Conservation (phyloP, 2,113 vertebrate species). For the Carlito syrichta region DNA sequence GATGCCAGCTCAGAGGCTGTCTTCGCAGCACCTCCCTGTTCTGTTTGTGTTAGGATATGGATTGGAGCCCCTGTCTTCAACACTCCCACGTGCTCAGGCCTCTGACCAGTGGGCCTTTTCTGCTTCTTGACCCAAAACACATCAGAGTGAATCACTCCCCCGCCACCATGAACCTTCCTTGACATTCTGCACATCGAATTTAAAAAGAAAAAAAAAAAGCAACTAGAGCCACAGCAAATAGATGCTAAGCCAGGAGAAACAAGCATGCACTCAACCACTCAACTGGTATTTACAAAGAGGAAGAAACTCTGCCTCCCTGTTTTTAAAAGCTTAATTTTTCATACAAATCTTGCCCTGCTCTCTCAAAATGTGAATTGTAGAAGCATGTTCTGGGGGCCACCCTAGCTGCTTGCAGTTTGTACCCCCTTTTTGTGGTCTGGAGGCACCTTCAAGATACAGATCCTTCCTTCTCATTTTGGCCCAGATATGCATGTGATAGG, state of each 20-base stretch:
- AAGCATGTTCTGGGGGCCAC: background rate
- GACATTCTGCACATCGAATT: background rate
- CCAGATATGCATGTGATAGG: background rate
- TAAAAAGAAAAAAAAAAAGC: background rate
- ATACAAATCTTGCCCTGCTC: background rate
- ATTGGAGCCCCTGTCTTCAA: rapidly evolving
- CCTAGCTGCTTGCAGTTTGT: background rate
- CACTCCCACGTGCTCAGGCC: rapidly evolving
- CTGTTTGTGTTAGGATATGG: rapidly evolving
- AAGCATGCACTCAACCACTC: rapidly evolving
- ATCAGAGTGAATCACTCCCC: background rate
- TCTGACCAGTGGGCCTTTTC: background rate
- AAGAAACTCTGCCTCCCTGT: background rate
- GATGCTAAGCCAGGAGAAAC: background rate
- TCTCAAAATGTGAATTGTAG: background rate
- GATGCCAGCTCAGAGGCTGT: background rate
- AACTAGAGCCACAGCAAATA: background rate
- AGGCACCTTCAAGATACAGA: background rate
- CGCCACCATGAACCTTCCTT: background rate
- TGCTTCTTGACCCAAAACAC: background rate
- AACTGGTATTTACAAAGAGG: background rate
- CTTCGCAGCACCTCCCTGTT: background rate
- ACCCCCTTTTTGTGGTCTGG: background rate
- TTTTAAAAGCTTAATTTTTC: background rate
- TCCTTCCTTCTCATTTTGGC: background rate